Evolutionary conservation across 35 echinoderm and acorn worm genomes (phyloP).

Genomic region (Heliocidaris erythrogramma): DNA sequence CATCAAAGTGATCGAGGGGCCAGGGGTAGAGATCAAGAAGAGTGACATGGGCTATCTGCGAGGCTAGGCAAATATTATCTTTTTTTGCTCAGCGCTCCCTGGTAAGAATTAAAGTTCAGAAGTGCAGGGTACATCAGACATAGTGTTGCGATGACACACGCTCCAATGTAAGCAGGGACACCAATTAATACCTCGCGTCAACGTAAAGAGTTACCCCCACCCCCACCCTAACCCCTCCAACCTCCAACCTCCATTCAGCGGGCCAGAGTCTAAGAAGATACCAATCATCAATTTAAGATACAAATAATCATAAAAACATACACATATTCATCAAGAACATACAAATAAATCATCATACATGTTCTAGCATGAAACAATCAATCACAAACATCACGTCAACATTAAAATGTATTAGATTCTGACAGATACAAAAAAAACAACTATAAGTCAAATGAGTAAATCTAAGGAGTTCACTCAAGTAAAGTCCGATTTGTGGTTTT

Average conservation of each 20-base stretch:
- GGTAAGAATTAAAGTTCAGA: conserved; percentile 18
- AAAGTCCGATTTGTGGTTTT: background rate
- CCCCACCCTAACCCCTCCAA: too few species aligned
- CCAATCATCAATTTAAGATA: background rate
- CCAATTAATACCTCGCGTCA: background rate
- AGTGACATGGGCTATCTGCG: background rate
- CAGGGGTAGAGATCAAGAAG: background rate
- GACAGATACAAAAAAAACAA: background rate
- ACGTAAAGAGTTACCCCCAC: background rate
- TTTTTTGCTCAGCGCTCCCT: conserved; percentile 8
- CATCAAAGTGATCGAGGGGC: background rate
- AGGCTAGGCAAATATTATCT: conserved; percentile 17
- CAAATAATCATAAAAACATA: background rate
- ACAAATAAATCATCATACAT: background rate
- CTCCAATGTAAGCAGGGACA: background rate
- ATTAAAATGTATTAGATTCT: background rate
- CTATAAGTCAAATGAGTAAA: background rate
- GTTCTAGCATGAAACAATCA: background rate
- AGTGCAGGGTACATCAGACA: background rate
- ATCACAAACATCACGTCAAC: background rate
- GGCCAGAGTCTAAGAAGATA: background rate
- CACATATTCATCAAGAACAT: background rate
- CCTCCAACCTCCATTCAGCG: background rate
- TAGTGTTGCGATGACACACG: background rate
- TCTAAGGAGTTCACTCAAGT: background rate